phyloP scores from a whole-genome alignment of 2,888 invertebrate species.

The Tromatobia lineatoria region DNA sequence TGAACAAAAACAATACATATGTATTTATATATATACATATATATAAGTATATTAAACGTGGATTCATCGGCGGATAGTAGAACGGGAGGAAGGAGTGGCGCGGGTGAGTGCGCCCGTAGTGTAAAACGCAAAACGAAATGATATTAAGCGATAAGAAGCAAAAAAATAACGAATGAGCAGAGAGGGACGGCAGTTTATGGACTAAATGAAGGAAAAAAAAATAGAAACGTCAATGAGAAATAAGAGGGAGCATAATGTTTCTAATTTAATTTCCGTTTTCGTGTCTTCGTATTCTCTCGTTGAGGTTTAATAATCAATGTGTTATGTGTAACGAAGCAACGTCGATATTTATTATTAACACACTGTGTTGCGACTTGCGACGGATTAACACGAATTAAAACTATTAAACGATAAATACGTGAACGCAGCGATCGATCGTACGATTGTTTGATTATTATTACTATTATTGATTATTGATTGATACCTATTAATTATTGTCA shows the following conservation, averaged over 20 bases:
- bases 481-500: conserved; percentile 69
- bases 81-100: conserved; percentile 68
- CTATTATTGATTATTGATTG: conserved; percentile 69
- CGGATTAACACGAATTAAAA: conserved; percentile 61
- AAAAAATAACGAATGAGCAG: conserved; percentile 47
- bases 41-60: conserved; percentile 25
- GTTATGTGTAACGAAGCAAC: conserved; percentile 61
- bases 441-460: conserved; percentile 67
- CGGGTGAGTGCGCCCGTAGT: conserved; percentile 69
- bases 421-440: conserved; percentile 57
- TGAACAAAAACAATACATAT: not conserved
- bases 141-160: conserved; percentile 32
- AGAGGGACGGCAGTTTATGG: conserved; percentile 20
- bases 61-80: conserved; percentile 48
- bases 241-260: conserved; percentile 53
- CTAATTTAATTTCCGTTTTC: conserved; percentile 70
- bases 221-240: conserved; percentile 45
- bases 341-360: conserved; percentile 64
- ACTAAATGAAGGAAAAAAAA: conserved; percentile 30
- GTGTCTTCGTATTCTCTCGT: conserved; percentile 75
- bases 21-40: conserved; percentile 30
- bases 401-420: conserved; percentile 58
- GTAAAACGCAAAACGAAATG: conserved; percentile 36
- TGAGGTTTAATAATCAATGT: conserved; percentile 79
- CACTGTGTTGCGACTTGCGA: conserved; percentile 52